Evolutionary conservation across 2,888 invertebrate species (phyloP), one percentile per base, ranked within the genome.

Genomic region (Epistrophe eligans): DNA sequence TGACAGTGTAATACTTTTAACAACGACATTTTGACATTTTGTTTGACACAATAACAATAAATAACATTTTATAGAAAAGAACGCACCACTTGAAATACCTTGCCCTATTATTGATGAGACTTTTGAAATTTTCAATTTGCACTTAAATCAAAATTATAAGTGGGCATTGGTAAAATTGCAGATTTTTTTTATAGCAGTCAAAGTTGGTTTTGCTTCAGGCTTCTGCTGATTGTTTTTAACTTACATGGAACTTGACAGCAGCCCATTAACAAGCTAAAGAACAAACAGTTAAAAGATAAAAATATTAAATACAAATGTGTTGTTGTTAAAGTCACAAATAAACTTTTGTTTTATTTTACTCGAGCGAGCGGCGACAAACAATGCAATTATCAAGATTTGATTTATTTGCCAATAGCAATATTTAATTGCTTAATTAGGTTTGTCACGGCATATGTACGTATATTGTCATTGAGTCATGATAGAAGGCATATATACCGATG

Each of bases 381-480:
- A 24, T 67, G 19, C 66, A 77, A 67, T 85, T 70, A 62, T 57
- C 43, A 17, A 43, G 57, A 67, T 71, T 66, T 87, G 83, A 87
- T 79, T 79, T 87, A 87, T 76, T 62, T 50, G 64, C 70, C 55
- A 74, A 79, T 74, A 28, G 70, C 70, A 52, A 48, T 15, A 40
- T 32, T 52, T 52, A 66, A 82, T 83, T 76, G 28, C 71, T 79
- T 74, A 72, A 87, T 79, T 83, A 71, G 66, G 48, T 71, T 70
- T 79, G 79, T 71, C 74, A 77, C 66, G 79, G 71, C 28, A 72
- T 35, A n/a, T n/a, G n/a, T n/a, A n/a, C n/a, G 24, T 3, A 24
- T 24, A 35, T 6, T 66, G 62, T 77, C 48, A 73, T 55, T 45
- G 24, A 66, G 5, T n/a, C 38, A 57, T 72, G 57, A 58, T 45